Base-by-base conservation (phyloP, 2,888 invertebrate genomes). In the Luperina nickerlii region DNA sequence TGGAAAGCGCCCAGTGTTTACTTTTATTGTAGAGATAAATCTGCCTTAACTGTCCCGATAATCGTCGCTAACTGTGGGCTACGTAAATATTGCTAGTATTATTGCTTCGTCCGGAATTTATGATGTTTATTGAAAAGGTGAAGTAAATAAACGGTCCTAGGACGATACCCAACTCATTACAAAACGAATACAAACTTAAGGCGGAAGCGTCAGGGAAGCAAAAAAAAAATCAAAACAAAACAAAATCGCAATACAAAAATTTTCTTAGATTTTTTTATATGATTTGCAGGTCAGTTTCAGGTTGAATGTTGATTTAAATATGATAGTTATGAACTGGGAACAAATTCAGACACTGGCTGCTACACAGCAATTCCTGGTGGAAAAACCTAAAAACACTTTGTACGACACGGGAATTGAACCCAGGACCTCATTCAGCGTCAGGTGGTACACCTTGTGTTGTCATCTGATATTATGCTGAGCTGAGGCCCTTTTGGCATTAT, bases 11-110 rank as follows among this genome's bases (percentile, higher is more conserved):
- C 91, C 92, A 93, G 92, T 96, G 96, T 96, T 96, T 96, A 96
- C 95, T 96, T 96, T 96, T 96, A 96, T 96, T 95, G 96, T 96
- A 93, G 93, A 95, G 94, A 96, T 96, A 96, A 96, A 96, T 96
- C 96, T 96, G 94, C 95, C 94, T 93, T 95, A 95, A 96, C 95
- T 95, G 95, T 94, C 94, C 91, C 93, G 96, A 96, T 96, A 96
- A 96, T 96, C 96, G 95, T 93, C 91, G 92, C 95, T 96, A 96
- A 96, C 95, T 95, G 95, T 94, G 90, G 87, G 80, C 74, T 85
- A 89, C 91, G 92, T 92, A 93, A 92, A 93, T 94, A 93, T 90
- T 82, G 90, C 88, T 84, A 77, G 74, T 76, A 82, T 81, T 89
- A 88, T 86, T 82, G 83, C 81, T 77, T 72, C 73, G n/a, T 48